phyloP scores from a whole-genome alignment of 2,888 invertebrate species.

The Eudasyphora cyanicolor region DNA sequence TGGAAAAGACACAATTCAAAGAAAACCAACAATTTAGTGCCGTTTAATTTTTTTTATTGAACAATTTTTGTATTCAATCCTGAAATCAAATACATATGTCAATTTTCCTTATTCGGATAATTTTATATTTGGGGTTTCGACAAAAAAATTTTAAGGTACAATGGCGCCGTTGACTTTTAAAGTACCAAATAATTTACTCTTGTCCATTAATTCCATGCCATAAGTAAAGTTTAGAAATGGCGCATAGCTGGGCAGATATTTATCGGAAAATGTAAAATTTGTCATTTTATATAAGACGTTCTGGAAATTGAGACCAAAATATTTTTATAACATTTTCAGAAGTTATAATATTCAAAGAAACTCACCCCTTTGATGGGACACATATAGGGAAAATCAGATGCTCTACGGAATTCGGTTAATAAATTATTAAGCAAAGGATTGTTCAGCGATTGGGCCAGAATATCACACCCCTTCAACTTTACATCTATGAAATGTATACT shows the following conservation, averaged over 20 bases:
- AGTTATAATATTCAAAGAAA: background rate
- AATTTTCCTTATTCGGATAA: too few relatives aligned
- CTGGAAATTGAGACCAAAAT: background rate
- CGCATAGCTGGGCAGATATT: background rate
- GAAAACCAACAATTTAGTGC: too few relatives aligned
- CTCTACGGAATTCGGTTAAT: background rate
- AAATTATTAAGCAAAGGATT: background rate
- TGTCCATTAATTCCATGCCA: background rate
- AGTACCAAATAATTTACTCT: background rate
- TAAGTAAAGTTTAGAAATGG: background rate
- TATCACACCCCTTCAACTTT: background rate
- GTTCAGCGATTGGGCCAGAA: too few relatives aligned
- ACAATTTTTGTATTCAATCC: too few relatives aligned
- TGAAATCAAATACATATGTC: too few relatives aligned
- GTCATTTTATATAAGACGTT: background rate
- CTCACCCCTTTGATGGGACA: constrained; percentile 2
- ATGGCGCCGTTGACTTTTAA: background rate
- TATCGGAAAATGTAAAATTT: background rate
- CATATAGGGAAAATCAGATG: background rate
- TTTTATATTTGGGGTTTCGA: too few relatives aligned
- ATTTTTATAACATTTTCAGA: background rate
- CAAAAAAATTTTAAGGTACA: background rate
- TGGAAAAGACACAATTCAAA: too few relatives aligned
- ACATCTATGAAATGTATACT: background rate
- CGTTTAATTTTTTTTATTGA: too few relatives aligned